Percentiles rank a stretch among this genome's conserved stretches.
phyloP scores from a whole-genome alignment of 2,113 vertebrate genomes.

The Microcebus jonahi region DNA sequence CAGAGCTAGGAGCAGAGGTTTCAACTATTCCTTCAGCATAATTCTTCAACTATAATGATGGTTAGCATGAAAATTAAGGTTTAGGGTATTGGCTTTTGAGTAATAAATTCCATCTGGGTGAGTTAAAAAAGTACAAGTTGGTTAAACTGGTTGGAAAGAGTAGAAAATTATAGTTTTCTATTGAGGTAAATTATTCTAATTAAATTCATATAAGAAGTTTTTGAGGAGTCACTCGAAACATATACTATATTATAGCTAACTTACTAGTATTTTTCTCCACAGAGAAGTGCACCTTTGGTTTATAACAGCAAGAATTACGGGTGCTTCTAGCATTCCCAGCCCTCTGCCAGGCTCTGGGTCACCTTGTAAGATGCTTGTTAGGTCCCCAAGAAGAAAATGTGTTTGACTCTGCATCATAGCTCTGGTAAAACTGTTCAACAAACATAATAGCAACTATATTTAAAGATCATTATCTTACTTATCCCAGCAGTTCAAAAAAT shows the following conservation, averaged over 20 bases:
- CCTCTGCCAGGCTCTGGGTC: not conserved
- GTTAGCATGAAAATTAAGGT: slow-evolving; percentile 52
- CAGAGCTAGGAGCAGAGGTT: slow-evolving; percentile 8
- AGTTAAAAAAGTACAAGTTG: slow-evolving; percentile 45
- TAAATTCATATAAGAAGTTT: slow-evolving; percentile 48
- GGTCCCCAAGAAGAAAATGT: not conserved
- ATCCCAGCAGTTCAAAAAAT: not conserved
- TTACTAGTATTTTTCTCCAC: slow-evolving; percentile 31
- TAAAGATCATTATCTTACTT: slow-evolving; percentile 13
- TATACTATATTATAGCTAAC: not conserved
- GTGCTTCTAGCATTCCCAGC: not conserved
- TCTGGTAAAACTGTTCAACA: not conserved
- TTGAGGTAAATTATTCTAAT: slow-evolving; percentile 64
- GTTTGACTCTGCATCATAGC: not conserved
- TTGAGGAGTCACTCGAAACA: slow-evolving; percentile 45
- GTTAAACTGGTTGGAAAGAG: slow-evolving; percentile 52
- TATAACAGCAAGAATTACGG: slow-evolving; percentile 7
- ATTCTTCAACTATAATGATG: slow-evolving; percentile 48
- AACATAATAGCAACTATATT: not conserved
- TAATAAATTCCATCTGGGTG: slow-evolving; percentile 66
- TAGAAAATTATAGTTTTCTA: slow-evolving; percentile 64
- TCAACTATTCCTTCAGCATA: not conserved
- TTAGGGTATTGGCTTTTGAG: slow-evolving; percentile 28
- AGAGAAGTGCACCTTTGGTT: slow-evolving; percentile 10
- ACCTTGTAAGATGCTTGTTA: not conserved